phyloP scores from a whole-genome alignment of 2,797 vertebrate species.

The Tokudaia muenninki region DNA sequence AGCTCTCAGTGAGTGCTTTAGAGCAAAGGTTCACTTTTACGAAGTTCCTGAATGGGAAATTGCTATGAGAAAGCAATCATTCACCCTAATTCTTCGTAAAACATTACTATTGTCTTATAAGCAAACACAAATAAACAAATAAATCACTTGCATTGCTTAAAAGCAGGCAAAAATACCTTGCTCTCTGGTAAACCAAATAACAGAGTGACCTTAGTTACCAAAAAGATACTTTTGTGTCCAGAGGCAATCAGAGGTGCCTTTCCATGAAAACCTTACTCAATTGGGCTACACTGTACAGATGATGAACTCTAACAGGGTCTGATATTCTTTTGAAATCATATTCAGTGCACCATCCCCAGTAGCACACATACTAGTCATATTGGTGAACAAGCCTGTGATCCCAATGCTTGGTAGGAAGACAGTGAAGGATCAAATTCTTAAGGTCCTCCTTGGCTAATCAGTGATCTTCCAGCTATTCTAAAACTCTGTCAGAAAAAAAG shows the following conservation, averaged over 20 bases:
- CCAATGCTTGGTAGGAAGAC: not conserved
- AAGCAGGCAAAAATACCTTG: not conserved
- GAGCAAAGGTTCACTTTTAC: not conserved
- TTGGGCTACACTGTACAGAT: too few relatives aligned
- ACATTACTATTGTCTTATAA: slow-evolving; percentile 2
- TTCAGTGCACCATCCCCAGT: not conserved
- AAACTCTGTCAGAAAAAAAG: not conserved
- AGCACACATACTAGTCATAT: not conserved
- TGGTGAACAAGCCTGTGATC: too few relatives aligned
- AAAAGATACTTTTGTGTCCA: not conserved
- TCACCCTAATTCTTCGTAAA: slow-evolving; percentile 12
- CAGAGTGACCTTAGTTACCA: not conserved
- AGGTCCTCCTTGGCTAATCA: not conserved
- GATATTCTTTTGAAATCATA: too few relatives aligned
- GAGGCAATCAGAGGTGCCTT: not conserved
- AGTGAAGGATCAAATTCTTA: not conserved
- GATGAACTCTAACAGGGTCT: not conserved
- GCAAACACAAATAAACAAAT: not conserved
- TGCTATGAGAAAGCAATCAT: slow-evolving; percentile 18
- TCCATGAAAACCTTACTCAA: not conserved
- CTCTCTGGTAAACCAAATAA: not conserved
- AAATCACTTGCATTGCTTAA: not conserved
- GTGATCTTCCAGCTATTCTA: not conserved
- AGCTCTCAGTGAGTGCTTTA: not conserved
- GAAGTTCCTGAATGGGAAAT: not conserved